Evolutionary conservation across 2,888 invertebrate species (phyloP).

Genomic region (Heliconius sara): DNA sequence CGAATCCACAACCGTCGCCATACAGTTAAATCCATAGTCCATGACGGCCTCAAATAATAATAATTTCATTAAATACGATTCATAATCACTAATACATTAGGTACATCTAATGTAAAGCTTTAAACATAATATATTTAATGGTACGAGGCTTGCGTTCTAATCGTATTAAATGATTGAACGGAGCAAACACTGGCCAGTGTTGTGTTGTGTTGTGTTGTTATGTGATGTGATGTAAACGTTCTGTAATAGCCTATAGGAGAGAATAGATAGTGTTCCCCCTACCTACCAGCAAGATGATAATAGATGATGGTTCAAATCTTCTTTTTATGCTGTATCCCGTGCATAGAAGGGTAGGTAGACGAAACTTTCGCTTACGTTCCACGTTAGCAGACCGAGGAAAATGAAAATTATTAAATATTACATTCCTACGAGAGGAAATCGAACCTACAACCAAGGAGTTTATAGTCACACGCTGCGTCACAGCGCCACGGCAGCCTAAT

Average conservation of each 20-base stretch:
- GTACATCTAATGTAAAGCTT: not conserved
- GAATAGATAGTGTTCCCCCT: no score
- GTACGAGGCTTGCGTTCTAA: not conserved
- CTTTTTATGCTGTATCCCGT: no score
- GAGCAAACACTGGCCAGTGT: slow-evolving; percentile 25
- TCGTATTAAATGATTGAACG: slow-evolving; percentile 31
- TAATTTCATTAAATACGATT: not conserved
- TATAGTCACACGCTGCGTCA: no score
- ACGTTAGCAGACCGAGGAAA: no score
- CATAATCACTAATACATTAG: not conserved
- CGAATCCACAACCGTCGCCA: not conserved
- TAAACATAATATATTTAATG: not conserved
- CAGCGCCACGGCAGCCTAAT: not conserved
- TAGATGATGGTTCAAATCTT: no score
- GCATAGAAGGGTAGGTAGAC: no score
- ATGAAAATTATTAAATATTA: no score
- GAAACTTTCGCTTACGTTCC: no score
- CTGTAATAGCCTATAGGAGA: not conserved
- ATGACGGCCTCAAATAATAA: not conserved
- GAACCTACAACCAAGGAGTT: no score
- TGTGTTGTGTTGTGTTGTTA: no score
- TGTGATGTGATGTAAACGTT: slow-evolving; percentile 12
- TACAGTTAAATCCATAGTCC: not conserved
- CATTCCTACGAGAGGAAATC: no score
- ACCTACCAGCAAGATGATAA: no score